Evolutionary conservation across 1,140 invertebrate genomes (phyloP).

Genomic region (Eumeta japonica): DNA sequence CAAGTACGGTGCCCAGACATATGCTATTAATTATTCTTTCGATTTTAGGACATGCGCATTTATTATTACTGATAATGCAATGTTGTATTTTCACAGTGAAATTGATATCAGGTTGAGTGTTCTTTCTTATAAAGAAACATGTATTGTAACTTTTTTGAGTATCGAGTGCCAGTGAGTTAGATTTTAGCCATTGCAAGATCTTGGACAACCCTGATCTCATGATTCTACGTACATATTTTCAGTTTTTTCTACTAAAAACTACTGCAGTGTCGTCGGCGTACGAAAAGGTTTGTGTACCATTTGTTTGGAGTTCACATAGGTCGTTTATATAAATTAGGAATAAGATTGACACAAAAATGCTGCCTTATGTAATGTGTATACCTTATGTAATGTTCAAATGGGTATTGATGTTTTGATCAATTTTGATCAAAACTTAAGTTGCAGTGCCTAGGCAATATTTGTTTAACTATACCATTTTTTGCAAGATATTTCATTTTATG

Average conservation of each 20-base stretch:
- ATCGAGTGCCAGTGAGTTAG: slow-evolving; percentile 2
- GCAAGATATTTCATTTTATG: too few species aligned
- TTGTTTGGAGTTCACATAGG: background rate
- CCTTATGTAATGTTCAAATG: background rate
- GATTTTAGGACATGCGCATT: too few species aligned
- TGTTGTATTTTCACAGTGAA: too few species aligned
- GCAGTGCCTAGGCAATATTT: too few species aligned
- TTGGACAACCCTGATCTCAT: background rate
- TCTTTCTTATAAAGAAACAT: too few species aligned
- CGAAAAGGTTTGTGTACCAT: background rate
- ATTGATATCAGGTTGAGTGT: too few species aligned
- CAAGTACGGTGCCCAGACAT: too few species aligned
- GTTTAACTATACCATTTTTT: too few species aligned
- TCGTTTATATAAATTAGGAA: slow-evolving; percentile 5
- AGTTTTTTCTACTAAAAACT: background rate
- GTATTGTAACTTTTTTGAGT: slow-evolving; percentile 2
- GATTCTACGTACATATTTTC: background rate
- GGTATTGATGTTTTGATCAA: background rate
- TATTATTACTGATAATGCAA: too few species aligned
- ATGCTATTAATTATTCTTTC: too few species aligned
- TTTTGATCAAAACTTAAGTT: too few species aligned
- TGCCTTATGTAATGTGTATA: slow-evolving; percentile 5
- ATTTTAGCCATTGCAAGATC: background rate
- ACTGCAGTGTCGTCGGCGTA: slow-evolving; percentile 4
- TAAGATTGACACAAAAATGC: slow-evolving; percentile 1